phyloP scores from a whole-genome alignment of 2,113 vertebrate genomes.

The Sus scrofa region DNA sequence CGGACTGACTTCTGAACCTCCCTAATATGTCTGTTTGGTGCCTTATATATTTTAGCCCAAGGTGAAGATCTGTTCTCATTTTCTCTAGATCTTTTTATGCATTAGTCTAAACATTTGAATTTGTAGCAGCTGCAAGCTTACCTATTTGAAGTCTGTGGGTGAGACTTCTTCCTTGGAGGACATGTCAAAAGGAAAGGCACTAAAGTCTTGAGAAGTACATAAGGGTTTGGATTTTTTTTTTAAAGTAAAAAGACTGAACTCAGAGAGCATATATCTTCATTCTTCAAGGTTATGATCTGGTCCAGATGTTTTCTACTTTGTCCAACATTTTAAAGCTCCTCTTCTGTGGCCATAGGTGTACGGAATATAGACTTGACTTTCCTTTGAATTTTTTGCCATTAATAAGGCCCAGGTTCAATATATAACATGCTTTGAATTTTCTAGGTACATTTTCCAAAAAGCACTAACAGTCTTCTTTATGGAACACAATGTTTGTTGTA shows the following conservation, averaged over 20 bases:
- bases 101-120: slow-evolving; percentile 76
- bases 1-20: neutral
- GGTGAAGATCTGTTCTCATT: slow-evolving; percentile 78
- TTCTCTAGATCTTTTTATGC: slow-evolving; percentile 72
- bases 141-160: slow-evolving; percentile 78
- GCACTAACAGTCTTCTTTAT: neutral
- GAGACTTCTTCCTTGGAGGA: slow-evolving; percentile 60
- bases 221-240: neutral
- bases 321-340: slow-evolving; percentile 27
- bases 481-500: neutral
- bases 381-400: slow-evolving; percentile 51
- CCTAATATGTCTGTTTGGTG: slow-evolving; percentile 57
- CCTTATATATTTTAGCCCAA: slow-evolving; percentile 62
- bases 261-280: slow-evolving; percentile 16
- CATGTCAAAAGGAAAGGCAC: slow-evolving; percentile 24
- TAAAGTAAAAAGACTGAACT: slow-evolving; percentile 19
- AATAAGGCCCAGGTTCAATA: slow-evolving; percentile 5
- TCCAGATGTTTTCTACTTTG: slow-evolving; percentile 57
- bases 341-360: neutral
- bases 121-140: slow-evolving; percentile 62
- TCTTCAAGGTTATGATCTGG: slow-evolving; percentile 40
- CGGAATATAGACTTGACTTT: neutral
- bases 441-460: slow-evolving; percentile 2
- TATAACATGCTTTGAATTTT: slow-evolving; percentile 38
- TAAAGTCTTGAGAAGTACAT: slow-evolving; percentile 65